These are phyloP conservation scores for Diadegma fenestrale DNA, from an alignment of 2,888 invertebrate species.

Conservation along the genomic window DNA sequence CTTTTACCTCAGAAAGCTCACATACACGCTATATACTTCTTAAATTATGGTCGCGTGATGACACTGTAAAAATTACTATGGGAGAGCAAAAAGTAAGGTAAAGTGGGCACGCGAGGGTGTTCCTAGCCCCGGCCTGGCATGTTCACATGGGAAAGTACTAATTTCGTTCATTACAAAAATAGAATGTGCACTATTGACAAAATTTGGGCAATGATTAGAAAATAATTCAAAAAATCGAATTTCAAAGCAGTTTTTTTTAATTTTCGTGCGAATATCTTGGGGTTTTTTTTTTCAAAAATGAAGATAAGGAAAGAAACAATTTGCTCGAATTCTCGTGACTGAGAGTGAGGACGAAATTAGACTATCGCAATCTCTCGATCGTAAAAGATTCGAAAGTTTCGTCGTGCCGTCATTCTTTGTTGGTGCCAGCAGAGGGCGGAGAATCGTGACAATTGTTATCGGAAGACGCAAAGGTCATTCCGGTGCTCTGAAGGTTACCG, in stretches of 20 bases:
- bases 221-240: not conserved
- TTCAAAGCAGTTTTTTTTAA: not conserved
- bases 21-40: constrained; percentile 65
- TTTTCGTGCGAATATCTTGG: not conserved
- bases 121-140: constrained; percentile 50
- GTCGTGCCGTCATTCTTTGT: constrained; percentile 80
- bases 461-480: constrained; percentile 87
- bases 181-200: not conserved
- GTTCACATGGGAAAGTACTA: constrained; percentile 52
- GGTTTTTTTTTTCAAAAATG: not conserved
- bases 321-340: constrained; percentile 7
- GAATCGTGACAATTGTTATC: constrained; percentile 92
- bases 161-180: not conserved
- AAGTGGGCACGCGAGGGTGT: constrained; percentile 68
- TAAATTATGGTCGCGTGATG: constrained; percentile 75
- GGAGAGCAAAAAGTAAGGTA: constrained; percentile 59
- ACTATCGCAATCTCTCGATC: constrained; percentile 32
- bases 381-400: constrained; percentile 14
- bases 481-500: constrained; percentile 74
- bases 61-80: constrained; percentile 68
- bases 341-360: not conserved
- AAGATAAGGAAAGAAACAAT: not conserved
- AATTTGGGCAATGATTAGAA: not conserved
- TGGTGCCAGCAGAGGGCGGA: constrained; percentile 75
- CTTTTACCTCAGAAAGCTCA: constrained; percentile 9